phyloP scores from a whole-genome alignment of 2,113 vertebrate species.

The Scophthalmus maximus region DNA sequence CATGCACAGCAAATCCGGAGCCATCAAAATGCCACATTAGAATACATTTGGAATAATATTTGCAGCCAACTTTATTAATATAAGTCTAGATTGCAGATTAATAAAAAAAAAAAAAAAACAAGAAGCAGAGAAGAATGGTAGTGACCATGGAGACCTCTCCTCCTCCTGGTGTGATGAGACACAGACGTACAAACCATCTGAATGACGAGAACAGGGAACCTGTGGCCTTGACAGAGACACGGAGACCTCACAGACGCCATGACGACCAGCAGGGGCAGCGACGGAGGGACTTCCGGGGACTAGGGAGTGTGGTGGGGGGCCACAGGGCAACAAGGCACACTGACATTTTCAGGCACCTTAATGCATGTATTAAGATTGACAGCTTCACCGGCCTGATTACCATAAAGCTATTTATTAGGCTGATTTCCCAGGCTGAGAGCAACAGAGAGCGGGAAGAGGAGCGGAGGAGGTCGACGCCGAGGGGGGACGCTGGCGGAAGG shows the following conservation, averaged over 20 bases:
- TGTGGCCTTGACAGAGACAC: neutral
- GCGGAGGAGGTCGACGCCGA: conserved; percentile 4
- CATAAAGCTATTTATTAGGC: conserved; percentile 90
- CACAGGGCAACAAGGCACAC: conserved; percentile 38
- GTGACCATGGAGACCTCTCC: neutral
- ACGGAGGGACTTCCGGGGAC: no score
- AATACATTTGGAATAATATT: conserved; percentile 12
- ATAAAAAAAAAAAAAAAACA: neutral
- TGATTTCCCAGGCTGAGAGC: conserved; percentile 83
- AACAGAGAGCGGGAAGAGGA: conserved; percentile 26
- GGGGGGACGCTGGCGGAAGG: conserved; percentile 46
- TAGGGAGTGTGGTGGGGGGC: conserved; percentile 7
- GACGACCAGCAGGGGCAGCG: no score
- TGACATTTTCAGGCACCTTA: conserved; percentile 62
- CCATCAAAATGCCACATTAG: conserved; percentile 16
- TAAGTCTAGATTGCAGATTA: neutral
- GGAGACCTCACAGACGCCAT: no score
- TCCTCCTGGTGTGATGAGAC: neutral
- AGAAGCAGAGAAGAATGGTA: neutral
- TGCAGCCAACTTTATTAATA: neutral
- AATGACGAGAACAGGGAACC: neutral
- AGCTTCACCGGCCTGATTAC: conserved; percentile 81
- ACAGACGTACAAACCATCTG: neutral
- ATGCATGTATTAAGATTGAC: conserved; percentile 86
- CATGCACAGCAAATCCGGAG: neutral